Base-by-base conservation (phyloP, 1,140 invertebrate genomes). In the Eurosta solidaginis region DNA sequence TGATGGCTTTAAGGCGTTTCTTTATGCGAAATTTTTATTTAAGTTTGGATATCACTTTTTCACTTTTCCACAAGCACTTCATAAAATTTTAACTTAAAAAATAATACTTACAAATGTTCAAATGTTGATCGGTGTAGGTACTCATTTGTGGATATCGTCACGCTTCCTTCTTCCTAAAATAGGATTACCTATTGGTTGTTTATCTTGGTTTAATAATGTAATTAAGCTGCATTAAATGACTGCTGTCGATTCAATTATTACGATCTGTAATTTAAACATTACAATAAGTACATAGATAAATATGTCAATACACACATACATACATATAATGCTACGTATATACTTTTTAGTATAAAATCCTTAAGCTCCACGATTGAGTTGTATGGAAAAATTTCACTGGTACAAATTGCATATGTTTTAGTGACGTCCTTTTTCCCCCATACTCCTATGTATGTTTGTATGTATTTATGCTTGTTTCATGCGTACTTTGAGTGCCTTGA, bases 1-100 rank as follows among this genome's bases (percentile, higher is more conserved):
- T 87, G 44, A 87, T 87, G 85, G 85, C 81, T 84, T 81, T 81
- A 77, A 87, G 85, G 79, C 79, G 76, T 77, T 49, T 68, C 22
- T 42, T n/a, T 40, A 36, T 68, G 59, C 59, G 59, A 40, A 40
- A 20, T 33, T 40, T 33, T 40, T 40, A n/a, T n/a, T 2, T 9
- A 7, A 0, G 4, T 29, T 59, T 29, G n/a, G 1, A 6, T 36
- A 33, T 20, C 17, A 33, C 29, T 63, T 40, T n/a, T 14, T 63
- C 14, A 36, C 54, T 6, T 20, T 2, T 40, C 40, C 33, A 40
- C 33, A 20, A 22, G 29, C 27, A 40, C 33, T 20, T 14, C 27
- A 40, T 1, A 1, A 9, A 1, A 14, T 22, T 6, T 52, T 4
- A 17, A 4, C 5, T 52, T 25, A n/a, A 10, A 6, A 2, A 12